Base-by-base conservation (phyloP, 1,140 invertebrate species). In the Aphelenchoides fujianensis region DNA sequence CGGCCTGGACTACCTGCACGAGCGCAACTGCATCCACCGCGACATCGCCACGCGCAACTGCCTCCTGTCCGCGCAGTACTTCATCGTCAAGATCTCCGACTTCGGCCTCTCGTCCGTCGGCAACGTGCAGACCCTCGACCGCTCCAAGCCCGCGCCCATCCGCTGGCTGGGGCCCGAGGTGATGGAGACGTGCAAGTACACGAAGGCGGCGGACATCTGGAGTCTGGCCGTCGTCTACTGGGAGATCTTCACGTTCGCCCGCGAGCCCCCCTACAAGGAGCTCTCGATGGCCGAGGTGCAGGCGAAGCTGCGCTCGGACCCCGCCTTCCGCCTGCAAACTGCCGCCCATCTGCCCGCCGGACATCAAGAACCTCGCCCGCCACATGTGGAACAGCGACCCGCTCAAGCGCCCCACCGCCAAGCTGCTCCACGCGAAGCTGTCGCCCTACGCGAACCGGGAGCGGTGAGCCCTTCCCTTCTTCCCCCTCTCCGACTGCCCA, bases 41-140 rank as follows among this genome's bases (percentile, higher is more conserved):
- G n/a, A n/a, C n/a, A n/a, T n/a, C n/a, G n/a, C n/a, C n/a, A n/a
- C n/a, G n/a, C n/a, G n/a, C n/a, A n/a, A n/a, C n/a, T n/a, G n/a
- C n/a, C n/a, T n/a, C n/a, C n/a, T n/a, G n/a, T n/a, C 48, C 12
- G 32, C 73, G 16, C 54, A 63, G 28, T 75, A 72, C 27, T 68
- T 34, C 71, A 67, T 74, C 54, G 72, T 74, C 34, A 76, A 76
- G 27, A 67, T 76, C 57, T 75, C 74, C 0, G 74, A 76, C 48
- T 76, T 76, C 48, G 74, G 73, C 3, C 59, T 74, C 0, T 74
- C 61, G 9, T 68, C 41, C 2, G 70, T 74, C 5, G 53, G 67
- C 31, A 9, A 48, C 2, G 1, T n/a, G 30, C 34, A 69, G 27
- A 53, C 68, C n/a, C 28, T 57, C 31, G 74, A 72, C 32, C 74